Evolutionary conservation across 2,888 invertebrate genomes (phyloP), one percentile per base, ranked within the genome.

Genomic region (Apotomis turbidana): DNA sequence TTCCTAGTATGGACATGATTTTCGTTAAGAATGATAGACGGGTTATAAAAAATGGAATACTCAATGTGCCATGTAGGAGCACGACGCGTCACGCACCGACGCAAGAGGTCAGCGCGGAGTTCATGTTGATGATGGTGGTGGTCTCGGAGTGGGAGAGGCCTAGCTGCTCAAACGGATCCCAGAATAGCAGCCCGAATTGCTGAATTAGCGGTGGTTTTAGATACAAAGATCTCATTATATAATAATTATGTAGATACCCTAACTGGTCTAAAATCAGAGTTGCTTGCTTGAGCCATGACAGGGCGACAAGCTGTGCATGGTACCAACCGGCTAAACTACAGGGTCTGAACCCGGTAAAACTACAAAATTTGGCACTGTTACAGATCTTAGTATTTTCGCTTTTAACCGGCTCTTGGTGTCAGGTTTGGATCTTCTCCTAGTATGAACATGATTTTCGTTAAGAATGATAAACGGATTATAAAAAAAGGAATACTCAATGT

Each of bases 101-200:
- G 88, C 95, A 95, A 78, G 96, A 94, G 76, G 94, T 95, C 78
- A 96, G 94, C 49, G 96, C 96, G 36, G 95, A 94, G 90, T 96
- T 95, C 80, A 96, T 93, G 87, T 96, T 96, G 82, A 96, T 95
- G 79, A 96, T 95, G 66, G 96, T 95, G 44, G 96, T 96, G 46
- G 95, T 95, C 88, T 96, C 94, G 5, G 96, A 94, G 77, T 94
- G 95, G 80, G 92, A 90, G 83, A 96, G 94, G 74, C 95, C 95
- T 72, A 96, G 88, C 3, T 91, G 85, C 4, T 87, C 78, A 77
- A 96, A 94, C 78, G 94, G 94, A 78, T 95, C 95, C 15, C 95
- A 94, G 83, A 96, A 96, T 71, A 96, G 89, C 41, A 97, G 92
- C 0, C 96, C 96, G 79, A 96, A 96, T 81, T 96, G 95, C 86